Evolutionary conservation across 2,888 invertebrate genomes (phyloP), one percentile per base, ranked within the genome.

Genomic region (Xylota segnis): DNA sequence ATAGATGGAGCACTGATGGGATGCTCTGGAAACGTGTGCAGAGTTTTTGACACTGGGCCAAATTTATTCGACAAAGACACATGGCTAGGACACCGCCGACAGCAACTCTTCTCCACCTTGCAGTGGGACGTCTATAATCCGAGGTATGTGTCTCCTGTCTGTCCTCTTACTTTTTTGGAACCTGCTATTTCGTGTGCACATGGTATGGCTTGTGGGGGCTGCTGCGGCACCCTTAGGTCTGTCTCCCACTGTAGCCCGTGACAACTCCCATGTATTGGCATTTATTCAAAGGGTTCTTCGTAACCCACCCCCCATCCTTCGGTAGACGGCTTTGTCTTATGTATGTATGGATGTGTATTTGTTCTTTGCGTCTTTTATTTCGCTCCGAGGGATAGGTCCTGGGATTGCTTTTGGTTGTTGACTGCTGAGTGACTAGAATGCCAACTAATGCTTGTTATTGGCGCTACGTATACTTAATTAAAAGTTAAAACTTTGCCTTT

Each of bases 381-480:
- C 10, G 47, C 29, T 9, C 7, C 14, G 7, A 45, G 58, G 10
- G 7, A 18, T 66, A 34, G 34, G 43, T 54, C 47, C 18, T 37
- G 37, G 7, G 52, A 27, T 23, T 56, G 59, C 37, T 66, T 45
- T 75, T 81, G 61, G 75, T 43, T 76, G 81, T 66, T 77, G 81
- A 86, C 86, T 86, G 76, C 76, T 86, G 86, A 86, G 82, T 86
- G 82, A 86, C 81, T 82, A 76, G 86, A 86, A 86, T 86, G 86
- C 86, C 86, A 86, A 86, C 76, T 86, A 86, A 86, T 82, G 72
- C 86, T 86, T 86, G 81, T 82, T 86, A 86, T 82, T 82, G 86
- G 81, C 86, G 82, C 71, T 77, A 82, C 86, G 86, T 86, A 82
- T 82, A 86, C 82, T 86, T 86, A 86, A 86, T 86, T 86, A 86